These are phyloP conservation scores for Drosophila mettleri DNA, from an alignment of 2,888 invertebrate species.

Conservation along the genomic window DNA sequence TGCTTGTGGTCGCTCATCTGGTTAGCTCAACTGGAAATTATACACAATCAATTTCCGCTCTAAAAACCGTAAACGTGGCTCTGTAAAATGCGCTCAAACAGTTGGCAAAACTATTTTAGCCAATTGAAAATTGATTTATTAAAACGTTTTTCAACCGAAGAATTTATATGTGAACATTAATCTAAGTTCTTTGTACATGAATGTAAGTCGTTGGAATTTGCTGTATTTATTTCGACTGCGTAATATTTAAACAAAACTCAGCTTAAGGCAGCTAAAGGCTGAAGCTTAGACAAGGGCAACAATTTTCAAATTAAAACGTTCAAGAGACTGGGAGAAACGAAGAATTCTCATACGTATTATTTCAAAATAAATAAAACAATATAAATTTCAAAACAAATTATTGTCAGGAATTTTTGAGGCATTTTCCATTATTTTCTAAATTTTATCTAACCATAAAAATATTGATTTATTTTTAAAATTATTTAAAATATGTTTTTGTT, in stretches of 20 bases:
- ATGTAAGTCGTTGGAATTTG: not conserved
- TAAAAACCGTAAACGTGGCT: slow-evolving; percentile 61
- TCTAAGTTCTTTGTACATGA: slow-evolving; percentile 4
- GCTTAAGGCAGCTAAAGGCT: not conserved
- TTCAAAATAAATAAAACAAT: no score
- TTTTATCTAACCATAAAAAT: no score
- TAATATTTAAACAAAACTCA: slow-evolving; percentile 13
- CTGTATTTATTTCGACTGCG: not conserved
- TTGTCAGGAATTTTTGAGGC: not conserved
- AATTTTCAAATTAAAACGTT: not conserved
- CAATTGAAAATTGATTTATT: slow-evolving; percentile 52
- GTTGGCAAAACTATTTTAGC: slow-evolving; percentile 43
- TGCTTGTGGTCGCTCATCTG: slow-evolving; percentile 56
- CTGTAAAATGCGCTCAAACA: slow-evolving; percentile 48
- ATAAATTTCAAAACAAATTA: not conserved
- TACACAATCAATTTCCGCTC: slow-evolving; percentile 82
- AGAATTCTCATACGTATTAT: no score
- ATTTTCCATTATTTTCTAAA: not conserved
- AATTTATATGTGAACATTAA: slow-evolving; percentile 16
- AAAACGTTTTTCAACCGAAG: slow-evolving; percentile 8
- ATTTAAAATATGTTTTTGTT: no score
- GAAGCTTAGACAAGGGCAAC: slow-evolving; percentile 3
- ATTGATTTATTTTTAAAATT: not conserved
- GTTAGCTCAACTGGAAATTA: slow-evolving; percentile 73
- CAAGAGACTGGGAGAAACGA: not conserved